Conservation (phyloP, 2,888 invertebrate species). For the Oligia strigilis region DNA sequence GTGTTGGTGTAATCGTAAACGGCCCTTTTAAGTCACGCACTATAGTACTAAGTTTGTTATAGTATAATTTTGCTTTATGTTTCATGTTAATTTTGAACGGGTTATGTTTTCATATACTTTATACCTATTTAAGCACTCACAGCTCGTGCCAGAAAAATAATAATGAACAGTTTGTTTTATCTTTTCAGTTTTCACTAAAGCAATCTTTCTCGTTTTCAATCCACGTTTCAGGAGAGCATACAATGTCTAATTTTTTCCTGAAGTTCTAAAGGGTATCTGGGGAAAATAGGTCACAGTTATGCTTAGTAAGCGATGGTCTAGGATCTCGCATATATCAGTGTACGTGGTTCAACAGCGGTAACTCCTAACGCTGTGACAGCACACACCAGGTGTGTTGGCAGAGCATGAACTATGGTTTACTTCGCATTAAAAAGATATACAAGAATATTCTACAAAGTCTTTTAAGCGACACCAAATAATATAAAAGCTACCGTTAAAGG, state of each 20-base stretch:
- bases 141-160: conserved; percentile 1
- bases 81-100: conserved; percentile 29
- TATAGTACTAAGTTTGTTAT: conserved; percentile 33
- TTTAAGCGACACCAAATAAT: conserved; percentile 18
- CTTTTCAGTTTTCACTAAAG: conserved; percentile 27
- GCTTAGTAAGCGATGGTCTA: conserved; percentile 54
- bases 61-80: conserved; percentile 37
- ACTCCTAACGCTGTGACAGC: conserved; percentile 58
- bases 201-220: conserved; percentile 53
- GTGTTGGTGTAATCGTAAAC: conserved; percentile 46
- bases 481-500: conserved; percentile 16
- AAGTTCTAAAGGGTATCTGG: conserved; percentile 31
- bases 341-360: conserved; percentile 54
- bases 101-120: conserved; percentile 13
- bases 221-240: conserved; percentile 37
- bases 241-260: conserved; percentile 49
- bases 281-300: conserved; percentile 51
- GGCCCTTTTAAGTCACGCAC: conserved; percentile 49
- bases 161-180: conserved; percentile 5
- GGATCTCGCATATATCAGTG: conserved; percentile 52
- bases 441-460: conserved; percentile 19
- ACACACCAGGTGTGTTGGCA: conserved; percentile 55
- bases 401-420: conserved; percentile 57
- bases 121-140: background rate
- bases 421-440: conserved; percentile 39